Base-by-base conservation (phyloP, 2,113 vertebrate genomes). In the Percopsis transmontana region DNA sequence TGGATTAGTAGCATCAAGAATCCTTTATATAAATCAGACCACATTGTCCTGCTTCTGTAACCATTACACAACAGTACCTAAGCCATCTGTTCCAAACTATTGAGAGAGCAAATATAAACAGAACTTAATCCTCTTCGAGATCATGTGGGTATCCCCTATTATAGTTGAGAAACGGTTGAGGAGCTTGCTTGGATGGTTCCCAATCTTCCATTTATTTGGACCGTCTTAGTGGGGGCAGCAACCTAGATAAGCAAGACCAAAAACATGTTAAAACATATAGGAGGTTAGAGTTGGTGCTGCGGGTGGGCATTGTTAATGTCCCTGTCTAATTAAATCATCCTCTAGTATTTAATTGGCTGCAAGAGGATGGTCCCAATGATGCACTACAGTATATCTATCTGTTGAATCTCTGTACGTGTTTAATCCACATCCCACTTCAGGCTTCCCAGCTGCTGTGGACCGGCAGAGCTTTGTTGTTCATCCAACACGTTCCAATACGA, bases 121-220 rank as follows among this genome's bases (percentile, higher is more conserved):
- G 8, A 55, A 47, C 2, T 27, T 64, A 57, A 39, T 67, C 57
- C 62, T 72, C 13, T 41, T 57, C 77, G 66, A 11, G 54, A 77
- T 45, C 69, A 50, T 55, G 42, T 41, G 20, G 58, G 21, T 4
- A 20, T 62, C 66, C 33, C 74, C 48, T 64, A 52, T 74, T 68
- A 78, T 14, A 68, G 62, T 41, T 80, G 52, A 38, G 76, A 62
- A 23, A 78, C 39, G 1, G 81, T 48, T 15, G 79, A 66, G 23
- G 80, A 82, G n/a, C 68, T 55, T 45, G 84, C 41, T 21, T 81
- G 82, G 62, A 92, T 88, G 16, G 72, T 92, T 68, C 93, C 89
- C 74, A 91, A 83, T 55, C 87, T 88, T 52, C 91, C 90, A 9
- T 93, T 92, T 67, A 94, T 91, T 75, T 90, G 74, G 57, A 92